These are phyloP conservation scores for Desoria tigrina DNA, from an alignment of 2,888 invertebrate species.

Conservation along the genomic window DNA sequence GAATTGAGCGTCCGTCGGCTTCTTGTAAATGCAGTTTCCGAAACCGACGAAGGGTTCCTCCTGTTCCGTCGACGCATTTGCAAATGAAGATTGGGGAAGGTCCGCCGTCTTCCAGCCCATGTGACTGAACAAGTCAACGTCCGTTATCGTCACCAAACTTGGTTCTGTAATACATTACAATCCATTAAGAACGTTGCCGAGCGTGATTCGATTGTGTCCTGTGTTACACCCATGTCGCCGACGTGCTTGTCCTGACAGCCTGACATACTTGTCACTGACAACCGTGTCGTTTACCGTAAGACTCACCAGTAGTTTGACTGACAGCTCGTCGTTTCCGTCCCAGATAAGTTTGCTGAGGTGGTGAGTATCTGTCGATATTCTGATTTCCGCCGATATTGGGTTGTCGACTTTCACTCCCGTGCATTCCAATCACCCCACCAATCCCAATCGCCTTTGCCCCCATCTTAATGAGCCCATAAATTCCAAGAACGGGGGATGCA, in stretches of 20 bases:
- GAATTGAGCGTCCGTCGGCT: not conserved
- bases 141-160: not conserved
- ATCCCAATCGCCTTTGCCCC: not conserved
- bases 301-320: no score
- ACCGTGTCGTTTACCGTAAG: no score
- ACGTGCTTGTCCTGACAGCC: no score
- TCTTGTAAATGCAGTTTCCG: slow-evolving; percentile 8
- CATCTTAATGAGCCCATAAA: slow-evolving; percentile 4
- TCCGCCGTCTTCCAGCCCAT: slow-evolving; percentile 16
- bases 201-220: no score
- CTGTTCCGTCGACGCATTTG: not conserved
- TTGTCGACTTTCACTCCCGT: not conserved
- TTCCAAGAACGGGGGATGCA: not conserved
- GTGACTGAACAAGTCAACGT: slow-evolving; percentile 17
- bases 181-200: not conserved
- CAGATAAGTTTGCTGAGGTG: no score
- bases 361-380: not conserved
- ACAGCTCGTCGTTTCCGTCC: no score
- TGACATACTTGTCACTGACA: no score
- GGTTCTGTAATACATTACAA: not conserved
- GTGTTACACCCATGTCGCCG: no score
- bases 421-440: slow-evolving; percentile 18
- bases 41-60: slow-evolving; percentile 6
- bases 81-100: not conserved
- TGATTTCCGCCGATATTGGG: slow-evolving; percentile 10